Percentiles rank a stretch among this genome's conserved stretches.
Conservation (phyloP, 2,113 vertebrate genomes). For the Equus quagga region DNA sequence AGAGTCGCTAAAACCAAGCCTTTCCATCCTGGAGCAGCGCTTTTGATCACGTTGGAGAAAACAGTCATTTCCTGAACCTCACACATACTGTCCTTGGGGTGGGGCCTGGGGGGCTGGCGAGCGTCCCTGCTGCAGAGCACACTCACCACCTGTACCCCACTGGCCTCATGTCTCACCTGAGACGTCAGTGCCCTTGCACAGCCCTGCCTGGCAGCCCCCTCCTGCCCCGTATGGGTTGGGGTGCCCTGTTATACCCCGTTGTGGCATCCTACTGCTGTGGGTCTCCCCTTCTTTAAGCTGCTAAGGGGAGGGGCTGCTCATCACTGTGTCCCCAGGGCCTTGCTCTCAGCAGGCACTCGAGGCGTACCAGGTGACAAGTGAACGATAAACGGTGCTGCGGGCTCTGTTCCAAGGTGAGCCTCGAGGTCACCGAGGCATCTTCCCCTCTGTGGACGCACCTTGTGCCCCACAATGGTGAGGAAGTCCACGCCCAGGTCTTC, state of each 20-base stretch:
- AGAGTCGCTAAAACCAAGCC: neutral
- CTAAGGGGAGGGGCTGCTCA: neutral
- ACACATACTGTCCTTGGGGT: accelerated
- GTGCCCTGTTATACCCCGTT: no score
- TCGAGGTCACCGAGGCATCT: accelerated
- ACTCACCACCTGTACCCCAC: neutral
- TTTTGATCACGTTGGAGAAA: neutral
- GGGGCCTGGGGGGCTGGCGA: neutral
- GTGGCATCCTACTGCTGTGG: neutral
- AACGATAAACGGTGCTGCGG: accelerated
- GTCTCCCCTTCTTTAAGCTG: no score
- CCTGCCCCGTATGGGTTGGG: accelerated
- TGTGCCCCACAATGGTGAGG: constrained; percentile 97
- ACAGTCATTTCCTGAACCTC: neutral
- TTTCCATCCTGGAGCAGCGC: neutral
- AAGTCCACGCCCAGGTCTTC: constrained; percentile 95
- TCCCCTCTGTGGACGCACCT: constrained; percentile 85
- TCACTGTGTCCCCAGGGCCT: accelerated
- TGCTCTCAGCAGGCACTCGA: accelerated
- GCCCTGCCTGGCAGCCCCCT: neutral
- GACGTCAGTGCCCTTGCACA: accelerated
- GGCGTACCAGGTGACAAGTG: accelerated
- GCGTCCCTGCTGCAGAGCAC: neutral
- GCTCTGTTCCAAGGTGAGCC: neutral
- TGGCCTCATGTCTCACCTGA: accelerated